phyloP scores from a whole-genome alignment of 2,888 invertebrate species.

The Drepanosiphum platanoidis region DNA sequence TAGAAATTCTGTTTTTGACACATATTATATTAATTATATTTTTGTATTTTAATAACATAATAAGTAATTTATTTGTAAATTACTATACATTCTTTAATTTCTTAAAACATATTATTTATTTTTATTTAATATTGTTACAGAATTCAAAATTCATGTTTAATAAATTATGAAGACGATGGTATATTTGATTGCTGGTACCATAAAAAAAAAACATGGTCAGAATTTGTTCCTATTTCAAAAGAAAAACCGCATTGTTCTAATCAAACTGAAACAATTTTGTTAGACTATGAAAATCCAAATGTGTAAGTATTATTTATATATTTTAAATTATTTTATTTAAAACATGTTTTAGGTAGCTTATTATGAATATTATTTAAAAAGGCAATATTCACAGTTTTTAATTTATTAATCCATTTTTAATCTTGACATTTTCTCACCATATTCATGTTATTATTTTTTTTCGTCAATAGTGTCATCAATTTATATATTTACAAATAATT shows the following conservation, averaged over 20 bases:
- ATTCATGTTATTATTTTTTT: too few relatives aligned
- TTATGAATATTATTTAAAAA: too few relatives aligned
- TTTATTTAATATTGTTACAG: neutral
- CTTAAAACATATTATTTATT: neutral
- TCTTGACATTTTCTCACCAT: too few relatives aligned
- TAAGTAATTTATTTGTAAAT: neutral
- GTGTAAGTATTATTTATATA: neutral
- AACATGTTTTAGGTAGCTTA: too few relatives aligned
- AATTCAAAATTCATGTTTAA: conserved; percentile 7
- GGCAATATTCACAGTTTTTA: too few relatives aligned
- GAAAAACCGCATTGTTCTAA: neutral
- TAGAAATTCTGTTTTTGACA: too few relatives aligned
- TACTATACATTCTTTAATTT: neutral
- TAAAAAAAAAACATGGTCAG: conserved; percentile 3
- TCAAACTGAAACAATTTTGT: neutral
- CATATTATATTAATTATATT: neutral
- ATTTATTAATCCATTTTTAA: too few relatives aligned
- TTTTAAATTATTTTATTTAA: neutral
- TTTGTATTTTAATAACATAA: neutral
- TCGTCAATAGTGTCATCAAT: too few relatives aligned
- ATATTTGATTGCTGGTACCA: conserved; percentile 35
- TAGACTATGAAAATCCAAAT: neutral
- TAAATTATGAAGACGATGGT: conserved; percentile 3
- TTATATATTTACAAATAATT: too few relatives aligned
- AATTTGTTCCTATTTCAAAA: neutral